phyloP scores from a whole-genome alignment of 2,113 vertebrate species.

The Etheostoma spectabile region DNA sequence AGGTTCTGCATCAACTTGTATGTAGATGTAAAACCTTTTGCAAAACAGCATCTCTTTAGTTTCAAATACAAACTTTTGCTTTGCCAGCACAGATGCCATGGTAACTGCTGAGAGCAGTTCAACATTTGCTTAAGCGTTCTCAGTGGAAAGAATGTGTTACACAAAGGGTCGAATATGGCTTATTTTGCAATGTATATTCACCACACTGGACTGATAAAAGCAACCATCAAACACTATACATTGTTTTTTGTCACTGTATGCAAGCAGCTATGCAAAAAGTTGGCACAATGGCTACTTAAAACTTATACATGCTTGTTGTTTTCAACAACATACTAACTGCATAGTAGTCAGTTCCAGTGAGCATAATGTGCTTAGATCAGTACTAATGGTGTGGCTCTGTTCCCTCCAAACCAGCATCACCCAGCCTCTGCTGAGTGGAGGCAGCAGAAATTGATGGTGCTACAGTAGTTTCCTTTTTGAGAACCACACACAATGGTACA shows the following conservation, averaged over 20 bases:
- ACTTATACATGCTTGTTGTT: background rate
- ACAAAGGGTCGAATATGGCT: conserved; percentile 2
- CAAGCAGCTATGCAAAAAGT: background rate
- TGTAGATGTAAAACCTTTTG: conserved; percentile 17
- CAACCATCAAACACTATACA: background rate
- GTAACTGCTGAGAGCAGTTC: conserved; percentile 27
- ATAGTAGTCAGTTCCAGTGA: conserved; percentile 8
- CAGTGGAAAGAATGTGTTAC: conserved; percentile 26
- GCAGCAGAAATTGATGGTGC: conserved; percentile 12
- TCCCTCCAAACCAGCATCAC: conserved; percentile 12
- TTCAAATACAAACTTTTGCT: conserved; percentile 23
- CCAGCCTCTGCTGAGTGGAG: conserved; percentile 23
- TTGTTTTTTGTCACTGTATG: background rate
- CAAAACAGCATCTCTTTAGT: conserved; percentile 18
- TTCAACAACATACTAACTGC: background rate
- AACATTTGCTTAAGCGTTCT: conserved; percentile 42
- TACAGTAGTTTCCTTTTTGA: background rate
- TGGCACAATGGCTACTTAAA: background rate
- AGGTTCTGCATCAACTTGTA: conserved; percentile 12
- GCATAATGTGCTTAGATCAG: conserved; percentile 15
- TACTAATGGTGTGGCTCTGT: conserved; percentile 11
- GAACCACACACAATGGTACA: background rate
- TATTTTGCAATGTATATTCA: conserved; percentile 7
- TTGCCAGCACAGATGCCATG: conserved; percentile 42
- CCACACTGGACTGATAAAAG: background rate